These are phyloP conservation scores for Hyperoplus immaculatus DNA, from an alignment of 2,797 vertebrate genomes.

Conservation along the genomic window DNA sequence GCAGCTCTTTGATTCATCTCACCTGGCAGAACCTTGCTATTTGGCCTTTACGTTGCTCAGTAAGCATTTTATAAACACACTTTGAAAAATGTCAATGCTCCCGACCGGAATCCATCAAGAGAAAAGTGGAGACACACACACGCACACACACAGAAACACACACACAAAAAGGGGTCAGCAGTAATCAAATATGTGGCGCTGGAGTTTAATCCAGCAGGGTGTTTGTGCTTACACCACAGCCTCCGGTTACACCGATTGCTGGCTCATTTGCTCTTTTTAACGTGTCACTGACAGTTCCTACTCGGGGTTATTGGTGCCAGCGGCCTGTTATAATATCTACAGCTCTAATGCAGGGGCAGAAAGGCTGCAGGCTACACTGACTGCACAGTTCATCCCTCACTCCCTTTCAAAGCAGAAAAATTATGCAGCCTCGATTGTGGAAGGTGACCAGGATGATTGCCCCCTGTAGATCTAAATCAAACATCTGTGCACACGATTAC, in stretches of 20 bases:
- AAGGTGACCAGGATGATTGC: constrained; percentile 70
- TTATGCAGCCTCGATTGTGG: constrained; percentile 52
- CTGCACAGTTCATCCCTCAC: constrained; percentile 57
- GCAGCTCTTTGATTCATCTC: constrained; percentile 77
- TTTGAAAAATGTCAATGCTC: constrained; percentile 45
- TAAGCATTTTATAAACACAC: constrained; percentile 58
- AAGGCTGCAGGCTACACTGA: constrained; percentile 58
- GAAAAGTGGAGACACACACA: constrained; percentile 26
- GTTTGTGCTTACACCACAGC: constrained; percentile 57
- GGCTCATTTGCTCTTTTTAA: constrained; percentile 69
- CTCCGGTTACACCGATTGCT: constrained; percentile 53
- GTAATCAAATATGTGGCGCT: constrained; percentile 38
- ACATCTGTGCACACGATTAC: constrained; percentile 55
- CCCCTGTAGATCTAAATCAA: constrained; percentile 66
- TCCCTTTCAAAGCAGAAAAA: constrained; percentile 65
- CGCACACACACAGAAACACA: too few relatives aligned
- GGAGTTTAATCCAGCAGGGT: constrained; percentile 37
- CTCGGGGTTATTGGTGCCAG: constrained; percentile 58
- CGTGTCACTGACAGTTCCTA: constrained; percentile 59
- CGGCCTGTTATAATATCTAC: constrained; percentile 67
- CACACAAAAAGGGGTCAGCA: neutral
- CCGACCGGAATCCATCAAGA: constrained; percentile 33
- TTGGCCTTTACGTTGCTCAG: constrained; percentile 68
- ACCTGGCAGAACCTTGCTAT: constrained; percentile 57
- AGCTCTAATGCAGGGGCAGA: constrained; percentile 52